These are phyloP conservation scores for Lasaia peninsularis DNA, from an alignment of 1,140 invertebrate genomes.

Conservation along the genomic window DNA sequence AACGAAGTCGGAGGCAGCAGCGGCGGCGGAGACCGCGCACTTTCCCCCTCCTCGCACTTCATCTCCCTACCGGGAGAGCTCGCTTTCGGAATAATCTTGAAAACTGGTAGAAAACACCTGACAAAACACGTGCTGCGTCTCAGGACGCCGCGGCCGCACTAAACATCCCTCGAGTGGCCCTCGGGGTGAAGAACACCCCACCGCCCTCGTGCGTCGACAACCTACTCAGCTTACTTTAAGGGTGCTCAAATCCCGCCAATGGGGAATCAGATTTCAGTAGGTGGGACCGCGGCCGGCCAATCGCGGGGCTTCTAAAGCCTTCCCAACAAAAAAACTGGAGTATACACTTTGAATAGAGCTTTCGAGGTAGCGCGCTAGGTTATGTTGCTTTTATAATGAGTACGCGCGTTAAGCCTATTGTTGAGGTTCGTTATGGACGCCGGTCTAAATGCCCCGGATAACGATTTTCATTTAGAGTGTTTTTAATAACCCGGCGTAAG, in stretches of 20 bases:
- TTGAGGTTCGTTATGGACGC: constrained; percentile 73
- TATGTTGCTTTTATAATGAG: constrained; percentile 76
- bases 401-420: constrained; percentile 74
- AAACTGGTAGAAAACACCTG: constrained; percentile 40
- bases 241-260: constrained; percentile 69
- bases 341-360: constrained; percentile 74
- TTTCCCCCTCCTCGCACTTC: constrained; percentile 70
- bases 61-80: constrained; percentile 70
- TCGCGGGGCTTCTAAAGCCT: constrained; percentile 42
- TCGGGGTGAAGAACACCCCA: constrained; percentile 73
- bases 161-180: constrained; percentile 75
- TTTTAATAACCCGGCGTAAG: constrained; percentile 72
- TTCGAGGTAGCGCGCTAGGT: constrained; percentile 71
- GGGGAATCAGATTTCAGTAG: constrained; percentile 31
- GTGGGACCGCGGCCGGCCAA: constrained; percentile 52
- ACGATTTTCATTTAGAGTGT: constrained; percentile 74
- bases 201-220: constrained; percentile 71
- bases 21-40: constrained; percentile 67
- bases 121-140: constrained; percentile 63
- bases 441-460: constrained; percentile 68
- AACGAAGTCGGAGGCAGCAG: constrained; percentile 73
- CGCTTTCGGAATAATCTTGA: constrained; percentile 70
- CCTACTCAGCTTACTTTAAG: constrained; percentile 68
- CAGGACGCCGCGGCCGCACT: constrained; percentile 66
- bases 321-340: constrained; percentile 71